Percentiles rank a stretch among this genome's conserved stretches.
Evolutionary conservation across 2,797 vertebrate species (phyloP).

Genomic region (Limnodromus scolopaceus): DNA sequence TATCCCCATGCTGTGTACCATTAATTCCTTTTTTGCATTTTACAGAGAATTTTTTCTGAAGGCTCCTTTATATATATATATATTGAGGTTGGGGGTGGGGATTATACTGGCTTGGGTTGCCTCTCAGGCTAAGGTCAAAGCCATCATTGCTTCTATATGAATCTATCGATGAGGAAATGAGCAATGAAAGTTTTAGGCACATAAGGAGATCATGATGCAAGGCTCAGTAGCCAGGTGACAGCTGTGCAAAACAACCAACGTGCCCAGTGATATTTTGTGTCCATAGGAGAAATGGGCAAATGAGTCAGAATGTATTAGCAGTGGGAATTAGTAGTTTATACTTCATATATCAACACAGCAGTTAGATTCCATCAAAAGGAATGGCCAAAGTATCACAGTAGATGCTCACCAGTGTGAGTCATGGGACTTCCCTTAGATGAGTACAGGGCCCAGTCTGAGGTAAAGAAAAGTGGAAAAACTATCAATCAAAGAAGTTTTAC

Average conservation of each 20-base stretch:
- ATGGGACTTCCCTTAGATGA: background rate
- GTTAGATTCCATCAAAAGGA: background rate
- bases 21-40: background rate
- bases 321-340: background rate
- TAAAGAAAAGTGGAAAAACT: background rate
- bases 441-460: background rate
- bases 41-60: background rate
- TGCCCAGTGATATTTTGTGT: background rate
- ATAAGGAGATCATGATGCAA: background rate
- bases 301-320: background rate
- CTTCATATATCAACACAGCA: background rate
- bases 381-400: background rate
- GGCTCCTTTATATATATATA: background rate
- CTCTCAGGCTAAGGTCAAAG: background rate
- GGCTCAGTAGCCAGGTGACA: background rate
- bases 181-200: background rate
- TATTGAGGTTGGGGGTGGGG: accelerated
- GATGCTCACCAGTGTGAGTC: background rate
- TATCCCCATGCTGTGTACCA: background rate
- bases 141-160: background rate
- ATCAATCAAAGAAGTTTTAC: background rate
- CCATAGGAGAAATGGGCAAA: background rate
- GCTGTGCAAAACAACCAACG: background rate
- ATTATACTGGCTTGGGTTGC: background rate
- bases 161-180: background rate